These are phyloP conservation scores for Choreutis nemorana DNA, from an alignment of 2,888 invertebrate species.

Conservation along the genomic window DNA sequence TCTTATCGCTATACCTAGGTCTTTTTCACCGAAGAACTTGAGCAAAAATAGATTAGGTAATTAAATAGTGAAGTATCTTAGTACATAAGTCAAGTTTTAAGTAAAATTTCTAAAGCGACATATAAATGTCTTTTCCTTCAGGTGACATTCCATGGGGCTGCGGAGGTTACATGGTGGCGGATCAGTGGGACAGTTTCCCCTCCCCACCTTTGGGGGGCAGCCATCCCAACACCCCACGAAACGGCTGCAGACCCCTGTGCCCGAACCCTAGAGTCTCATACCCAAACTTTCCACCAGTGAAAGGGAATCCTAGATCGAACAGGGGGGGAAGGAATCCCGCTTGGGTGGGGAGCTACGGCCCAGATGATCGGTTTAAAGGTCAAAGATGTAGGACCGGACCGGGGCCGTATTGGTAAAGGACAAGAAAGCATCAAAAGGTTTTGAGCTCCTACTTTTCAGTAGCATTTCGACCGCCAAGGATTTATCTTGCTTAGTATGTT, in stretches of 20 bases:
- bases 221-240: constrained; percentile 38
- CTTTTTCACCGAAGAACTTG: too few species aligned
- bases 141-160: constrained; percentile 45
- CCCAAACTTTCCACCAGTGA: constrained; percentile 32
- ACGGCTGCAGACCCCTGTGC: constrained; percentile 45
- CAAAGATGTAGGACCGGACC: constrained; percentile 44
- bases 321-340: constrained; percentile 41
- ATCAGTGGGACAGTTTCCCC: constrained; percentile 41
- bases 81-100: too few species aligned
- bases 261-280: constrained; percentile 26
- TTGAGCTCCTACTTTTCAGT: too few species aligned
- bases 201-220: constrained; percentile 32
- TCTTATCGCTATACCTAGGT: too few species aligned
- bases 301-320: constrained; percentile 25
- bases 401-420: constrained; percentile 41
- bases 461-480: too few species aligned
- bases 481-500: too few species aligned
- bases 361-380: constrained; percentile 46
- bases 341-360: constrained; percentile 38
- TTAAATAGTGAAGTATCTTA: too few species aligned
- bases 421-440: too few species aligned
- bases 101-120: neutral
- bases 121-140: constrained; percentile 14
- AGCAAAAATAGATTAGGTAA: too few species aligned
- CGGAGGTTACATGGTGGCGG: constrained; percentile 37